These are phyloP conservation scores for Caenorhabditis becei DNA, from an alignment of 2,888 invertebrate species.

Conservation along the genomic window DNA sequence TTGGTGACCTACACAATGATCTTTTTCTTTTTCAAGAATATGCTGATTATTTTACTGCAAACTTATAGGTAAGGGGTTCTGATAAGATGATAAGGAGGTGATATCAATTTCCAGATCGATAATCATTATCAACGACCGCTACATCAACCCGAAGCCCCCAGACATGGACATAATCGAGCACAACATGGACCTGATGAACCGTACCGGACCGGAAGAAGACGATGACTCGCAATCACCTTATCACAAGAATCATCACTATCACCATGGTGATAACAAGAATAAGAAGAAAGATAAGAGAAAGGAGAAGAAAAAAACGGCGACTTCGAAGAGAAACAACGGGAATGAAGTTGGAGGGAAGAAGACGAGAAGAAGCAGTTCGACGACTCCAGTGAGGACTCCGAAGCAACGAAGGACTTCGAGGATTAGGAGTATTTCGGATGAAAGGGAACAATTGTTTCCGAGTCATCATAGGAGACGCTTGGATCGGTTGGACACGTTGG, in stretches of 20 bases:
- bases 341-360: constrained; percentile 32
- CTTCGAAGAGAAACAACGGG: constrained; percentile 17
- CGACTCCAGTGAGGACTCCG: constrained; percentile 30
- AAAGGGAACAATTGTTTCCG: constrained; percentile 58
- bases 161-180: constrained; percentile 63
- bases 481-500: constrained; percentile 58
- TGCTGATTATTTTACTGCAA: constrained; percentile 89
- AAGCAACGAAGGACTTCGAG: constrained; percentile 47
- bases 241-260: constrained; percentile 24
- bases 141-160: constrained; percentile 73
- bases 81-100: neutral
- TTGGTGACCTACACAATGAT: constrained; percentile 96
- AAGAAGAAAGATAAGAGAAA: constrained; percentile 28
- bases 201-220: constrained; percentile 14
- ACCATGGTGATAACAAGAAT: constrained; percentile 24
- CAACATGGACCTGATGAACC: constrained; percentile 57
- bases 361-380: constrained; percentile 47
- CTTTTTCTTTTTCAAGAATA: constrained; percentile 95
- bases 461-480: constrained; percentile 31
- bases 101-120: constrained; percentile 58
- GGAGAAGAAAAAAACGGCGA: constrained; percentile 34
- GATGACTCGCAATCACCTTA: constrained; percentile 21
- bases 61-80: constrained; percentile 71
- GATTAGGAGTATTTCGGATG: constrained; percentile 51
- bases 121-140: constrained; percentile 73